phyloP scores from a whole-genome alignment of 1,140 invertebrate genomes.

The Drosophila sucinea region DNA sequence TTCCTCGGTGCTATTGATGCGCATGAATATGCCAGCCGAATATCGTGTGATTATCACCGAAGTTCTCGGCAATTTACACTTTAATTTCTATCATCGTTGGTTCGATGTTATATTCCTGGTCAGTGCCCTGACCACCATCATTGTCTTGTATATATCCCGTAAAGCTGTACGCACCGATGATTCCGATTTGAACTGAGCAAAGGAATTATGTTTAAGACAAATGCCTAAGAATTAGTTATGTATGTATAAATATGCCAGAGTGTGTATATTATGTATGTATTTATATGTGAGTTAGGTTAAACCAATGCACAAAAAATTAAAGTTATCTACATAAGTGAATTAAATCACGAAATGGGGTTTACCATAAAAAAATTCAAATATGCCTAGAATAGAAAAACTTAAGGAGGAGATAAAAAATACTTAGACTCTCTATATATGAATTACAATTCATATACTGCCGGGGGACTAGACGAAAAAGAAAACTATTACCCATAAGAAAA shows the following conservation, averaged over 20 bases:
- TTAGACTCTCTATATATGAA: too few species aligned
- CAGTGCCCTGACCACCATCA: slow-evolving; percentile 97
- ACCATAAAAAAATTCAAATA: too few species aligned
- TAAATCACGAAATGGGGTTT: slow-evolving; percentile 41
- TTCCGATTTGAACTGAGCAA: slow-evolving; percentile 60
- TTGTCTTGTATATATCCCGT: slow-evolving; percentile 91
- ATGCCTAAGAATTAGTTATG: slow-evolving; percentile 39
- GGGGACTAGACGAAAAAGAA: too few species aligned
- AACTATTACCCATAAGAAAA: too few species aligned
- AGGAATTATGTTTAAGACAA: slow-evolving; percentile 46
- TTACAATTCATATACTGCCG: too few species aligned
- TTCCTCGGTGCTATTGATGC: slow-evolving; percentile 97
- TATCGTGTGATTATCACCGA: slow-evolving; percentile 99
- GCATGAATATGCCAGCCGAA: slow-evolving; percentile 99
- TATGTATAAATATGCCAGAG: slow-evolving; percentile 44
- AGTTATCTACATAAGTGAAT: slow-evolving; percentile 46
- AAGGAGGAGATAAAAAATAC: too few species aligned
- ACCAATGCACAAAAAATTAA: slow-evolving; percentile 54
- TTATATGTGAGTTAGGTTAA: slow-evolving; percentile 29
- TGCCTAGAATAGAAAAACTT: too few species aligned
- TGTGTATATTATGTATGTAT: slow-evolving; percentile 34
- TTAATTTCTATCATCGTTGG: slow-evolving; percentile 99
- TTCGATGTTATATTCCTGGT: slow-evolving; percentile 99
- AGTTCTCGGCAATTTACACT: slow-evolving; percentile 98
- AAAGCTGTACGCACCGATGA: slow-evolving; percentile 72